Percentiles rank a stretch among this genome's conserved stretches.
phyloP scores from a whole-genome alignment of 2,797 vertebrate species.

The Eupleurogrammus muticus region DNA sequence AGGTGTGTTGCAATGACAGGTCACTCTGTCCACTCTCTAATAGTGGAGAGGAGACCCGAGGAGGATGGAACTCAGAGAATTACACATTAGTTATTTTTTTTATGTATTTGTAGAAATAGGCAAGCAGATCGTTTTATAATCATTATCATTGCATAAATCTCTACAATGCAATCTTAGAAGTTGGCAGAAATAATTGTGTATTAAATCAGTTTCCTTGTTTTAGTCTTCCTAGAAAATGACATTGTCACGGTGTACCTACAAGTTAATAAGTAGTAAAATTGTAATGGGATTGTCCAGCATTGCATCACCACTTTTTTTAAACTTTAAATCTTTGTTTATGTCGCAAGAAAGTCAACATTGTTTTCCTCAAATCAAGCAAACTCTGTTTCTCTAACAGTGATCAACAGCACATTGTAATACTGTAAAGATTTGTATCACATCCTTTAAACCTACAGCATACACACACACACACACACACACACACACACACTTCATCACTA shows the following conservation, averaged over 20 bases:
- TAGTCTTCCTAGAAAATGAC: background rate
- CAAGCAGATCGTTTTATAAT: background rate
- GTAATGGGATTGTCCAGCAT: constrained; percentile 25
- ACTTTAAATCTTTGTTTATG: background rate
- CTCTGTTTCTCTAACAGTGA: background rate
- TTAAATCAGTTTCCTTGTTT: constrained; percentile 1
- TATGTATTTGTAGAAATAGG: constrained; percentile 12
- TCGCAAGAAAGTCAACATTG: constrained; percentile 20
- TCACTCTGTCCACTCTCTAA: constrained; percentile 9
- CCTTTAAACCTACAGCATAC: background rate
- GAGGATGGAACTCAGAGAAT: background rate
- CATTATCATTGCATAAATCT: no score
- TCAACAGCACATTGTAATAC: background rate
- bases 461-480: background rate
- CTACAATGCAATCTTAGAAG: background rate
- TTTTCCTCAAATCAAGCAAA: constrained; percentile 8
- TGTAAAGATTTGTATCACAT: background rate
- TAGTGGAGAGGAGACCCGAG: constrained; percentile 9
- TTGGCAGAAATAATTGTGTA: constrained; percentile 6
- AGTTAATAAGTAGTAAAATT: constrained; percentile 45
- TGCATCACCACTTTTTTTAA: constrained; percentile 29
- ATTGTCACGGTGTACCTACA: constrained; percentile 2
- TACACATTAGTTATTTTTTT: background rate
- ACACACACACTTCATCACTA: background rate
- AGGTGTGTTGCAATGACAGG: constrained; percentile 17